Conservation (phyloP, 2,113 vertebrate species). For the Heloderma charlesbogerti region DNA sequence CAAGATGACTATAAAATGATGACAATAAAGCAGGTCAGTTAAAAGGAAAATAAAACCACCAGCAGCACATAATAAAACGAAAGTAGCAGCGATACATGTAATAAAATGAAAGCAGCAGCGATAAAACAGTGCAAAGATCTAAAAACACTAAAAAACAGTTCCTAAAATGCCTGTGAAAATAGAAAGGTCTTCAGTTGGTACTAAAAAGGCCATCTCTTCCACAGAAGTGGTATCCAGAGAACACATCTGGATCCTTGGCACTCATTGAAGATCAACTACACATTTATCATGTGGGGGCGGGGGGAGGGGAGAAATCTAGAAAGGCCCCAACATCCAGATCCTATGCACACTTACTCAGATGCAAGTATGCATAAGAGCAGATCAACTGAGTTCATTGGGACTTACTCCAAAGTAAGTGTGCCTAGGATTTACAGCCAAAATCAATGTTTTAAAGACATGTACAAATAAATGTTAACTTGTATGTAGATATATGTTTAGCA, state of each 20-base stretch:
- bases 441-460: background rate
- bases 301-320: background rate
- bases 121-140: background rate
- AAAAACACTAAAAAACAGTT: background rate
- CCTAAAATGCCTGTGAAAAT: background rate
- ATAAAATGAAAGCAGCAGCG: background rate
- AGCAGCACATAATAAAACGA: background rate
- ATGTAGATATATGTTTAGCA: background rate
- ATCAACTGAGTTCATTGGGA: background rate
- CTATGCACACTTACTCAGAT: background rate
- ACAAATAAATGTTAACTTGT: background rate
- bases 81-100: background rate
- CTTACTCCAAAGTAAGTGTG: background rate
- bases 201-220: background rate
- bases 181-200: background rate
- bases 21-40: background rate
- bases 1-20: background rate
- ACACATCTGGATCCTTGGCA: background rate
- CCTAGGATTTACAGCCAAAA: background rate
- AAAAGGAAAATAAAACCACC: background rate
- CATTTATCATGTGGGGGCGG: background rate
- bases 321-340: background rate
- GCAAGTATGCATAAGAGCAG: too few species aligned
- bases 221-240: background rate
- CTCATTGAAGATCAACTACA: background rate